These are phyloP conservation scores for Puntigrus tetrazona DNA, from an alignment of 2,113 vertebrate genomes.

Conservation along the genomic window DNA sequence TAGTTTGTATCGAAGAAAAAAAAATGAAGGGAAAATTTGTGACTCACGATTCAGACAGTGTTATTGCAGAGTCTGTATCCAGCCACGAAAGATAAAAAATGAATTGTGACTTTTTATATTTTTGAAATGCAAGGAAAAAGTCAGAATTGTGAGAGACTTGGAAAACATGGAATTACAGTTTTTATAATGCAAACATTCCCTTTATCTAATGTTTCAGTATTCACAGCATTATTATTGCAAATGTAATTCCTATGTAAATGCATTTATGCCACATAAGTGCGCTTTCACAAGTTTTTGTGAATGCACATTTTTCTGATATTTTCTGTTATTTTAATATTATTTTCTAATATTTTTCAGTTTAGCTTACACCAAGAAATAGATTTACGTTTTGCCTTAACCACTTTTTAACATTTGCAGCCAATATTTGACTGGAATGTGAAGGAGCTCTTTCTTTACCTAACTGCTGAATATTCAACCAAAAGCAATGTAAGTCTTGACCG, in stretches of 20 bases:
- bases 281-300: not conserved
- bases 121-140: not conserved
- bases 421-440: slow-evolving; percentile 99
- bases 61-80: not conserved
- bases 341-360: not conserved
- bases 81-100: not conserved
- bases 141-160: too few relatives aligned
- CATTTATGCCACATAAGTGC: not conserved
- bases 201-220: not conserved
- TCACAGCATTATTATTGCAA: not conserved
- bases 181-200: not conserved
- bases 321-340: too few relatives aligned
- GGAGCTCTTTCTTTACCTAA: slow-evolving; percentile 95
- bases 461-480: slow-evolving; percentile 93
- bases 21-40: too few relatives aligned
- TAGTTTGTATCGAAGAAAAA: not conserved
- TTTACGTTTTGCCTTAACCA: slow-evolving; percentile 76
- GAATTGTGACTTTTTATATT: not conserved
- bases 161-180: not conserved
- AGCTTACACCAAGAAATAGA: not conserved
- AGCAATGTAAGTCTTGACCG: slow-evolving; percentile 86
- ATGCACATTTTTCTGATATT: not conserved
- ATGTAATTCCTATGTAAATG: not conserved
- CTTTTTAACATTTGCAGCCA: slow-evolving; percentile 85
- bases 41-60: too few relatives aligned